Evolutionary conservation across 2,113 vertebrate genomes (phyloP).

Genomic region (Trachemys scripta): DNA sequence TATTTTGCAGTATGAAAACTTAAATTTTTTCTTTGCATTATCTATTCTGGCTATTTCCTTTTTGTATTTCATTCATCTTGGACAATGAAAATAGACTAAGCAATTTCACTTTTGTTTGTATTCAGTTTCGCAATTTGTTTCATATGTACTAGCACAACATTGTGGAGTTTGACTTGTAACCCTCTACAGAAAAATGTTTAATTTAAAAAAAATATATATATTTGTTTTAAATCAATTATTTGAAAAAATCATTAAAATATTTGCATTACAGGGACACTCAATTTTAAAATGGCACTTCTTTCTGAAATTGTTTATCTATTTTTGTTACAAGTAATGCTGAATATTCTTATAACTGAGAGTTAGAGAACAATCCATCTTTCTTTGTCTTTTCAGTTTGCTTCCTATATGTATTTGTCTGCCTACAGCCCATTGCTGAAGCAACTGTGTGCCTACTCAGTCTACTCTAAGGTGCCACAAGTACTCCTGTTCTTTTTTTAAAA

Average conservation of each 20-base stretch:
- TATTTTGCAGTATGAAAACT: neutral
- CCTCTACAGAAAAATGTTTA: neutral
- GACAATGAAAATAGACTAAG: neutral
- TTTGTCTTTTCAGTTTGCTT: neutral
- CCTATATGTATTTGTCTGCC: neutral
- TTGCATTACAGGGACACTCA: neutral
- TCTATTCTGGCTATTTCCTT: neutral
- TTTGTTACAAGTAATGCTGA: neutral
- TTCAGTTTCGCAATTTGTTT: conserved; percentile 5
- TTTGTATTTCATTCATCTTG: neutral
- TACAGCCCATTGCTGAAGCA: neutral
- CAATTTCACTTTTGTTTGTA: neutral
- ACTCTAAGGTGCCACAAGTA: too few relatives aligned
- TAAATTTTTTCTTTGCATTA: neutral
- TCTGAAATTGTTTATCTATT: neutral
- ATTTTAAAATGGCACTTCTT: neutral
- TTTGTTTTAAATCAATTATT: neutral
- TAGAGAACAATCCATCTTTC: neutral
- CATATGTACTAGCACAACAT: neutral
- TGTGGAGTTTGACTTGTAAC: conserved; percentile 1
- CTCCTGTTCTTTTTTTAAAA: neutral
- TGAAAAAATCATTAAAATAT: neutral
- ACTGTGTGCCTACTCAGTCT: neutral
- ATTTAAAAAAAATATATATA: neutral
- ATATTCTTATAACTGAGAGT: neutral